Evolutionary conservation across 2,888 invertebrate genomes (phyloP), one percentile per base, ranked within the genome.

Genomic region (Calameuta pallipes): DNA sequence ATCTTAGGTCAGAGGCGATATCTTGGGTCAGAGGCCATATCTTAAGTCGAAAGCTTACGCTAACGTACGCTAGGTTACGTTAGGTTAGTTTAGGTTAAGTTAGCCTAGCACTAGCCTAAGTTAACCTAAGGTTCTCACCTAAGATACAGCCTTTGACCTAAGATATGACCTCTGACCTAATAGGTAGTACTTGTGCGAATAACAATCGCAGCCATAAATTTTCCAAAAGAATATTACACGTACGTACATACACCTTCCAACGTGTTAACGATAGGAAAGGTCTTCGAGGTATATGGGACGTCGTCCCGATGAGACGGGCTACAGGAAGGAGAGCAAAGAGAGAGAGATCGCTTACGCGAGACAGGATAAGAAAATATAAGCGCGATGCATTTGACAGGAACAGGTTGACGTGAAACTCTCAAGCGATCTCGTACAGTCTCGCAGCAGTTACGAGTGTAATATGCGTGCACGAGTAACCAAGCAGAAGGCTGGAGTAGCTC

Each of bases 401-500:
- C 56, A 56, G 56, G 56, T 56, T 23, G 56, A 23, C 56, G 56
- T 56, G 56, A 56, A 56, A 56, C 56, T 56, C 56, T 56, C 56
- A 9, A 15, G 23, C 2, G 9, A 56, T 56, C 56, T 56, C 56
- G 56, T 23, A 56, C 9, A 56, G 56, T 56, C 23, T 56, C 56
- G 56, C 23, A 23, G 56, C 9, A 23, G 23, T 56, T 56, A 23
- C 56, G 56, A 56, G 56, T 23, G 69, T 74, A 77, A 73, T n/a
- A 56, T 56, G 41, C 68, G n/a, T 73, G 30, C n/a, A 35, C 36
- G n/a, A 56, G 56, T 56, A 56, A 56, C 56, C 23, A 56, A 23
- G 56, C 56, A 56, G 69, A 68, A 30, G 31, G 76, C n/a, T 76
- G 31, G 68, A 41, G 70, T 41, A 30, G 76, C 56, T 77, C 74